These are phyloP conservation scores for Branchinecta lindahli DNA, from an alignment of 1,140 invertebrate species.

Conservation along the genomic window DNA sequence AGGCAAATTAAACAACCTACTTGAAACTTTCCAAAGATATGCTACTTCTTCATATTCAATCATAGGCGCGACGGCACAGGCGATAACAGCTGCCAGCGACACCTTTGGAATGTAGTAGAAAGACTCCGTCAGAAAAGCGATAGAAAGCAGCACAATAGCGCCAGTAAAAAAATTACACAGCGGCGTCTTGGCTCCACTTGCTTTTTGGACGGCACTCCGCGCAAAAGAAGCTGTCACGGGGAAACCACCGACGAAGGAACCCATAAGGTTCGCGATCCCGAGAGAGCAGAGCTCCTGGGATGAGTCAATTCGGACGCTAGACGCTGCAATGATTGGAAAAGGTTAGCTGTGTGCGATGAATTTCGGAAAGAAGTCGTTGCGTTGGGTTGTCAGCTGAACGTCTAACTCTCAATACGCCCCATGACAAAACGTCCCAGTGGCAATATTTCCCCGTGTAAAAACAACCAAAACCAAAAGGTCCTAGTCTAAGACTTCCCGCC, in stretches of 20 bases:
- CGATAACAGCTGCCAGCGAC: conserved; percentile 34
- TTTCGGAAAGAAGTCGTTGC: background rate
- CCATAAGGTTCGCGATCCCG: conserved; percentile 52
- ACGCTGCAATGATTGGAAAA: conserved; percentile 28
- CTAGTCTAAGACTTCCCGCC: too few species aligned
- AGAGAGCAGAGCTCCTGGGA: conserved; percentile 56
- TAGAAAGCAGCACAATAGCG: conserved; percentile 30
- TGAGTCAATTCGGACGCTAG: conserved; percentile 43
- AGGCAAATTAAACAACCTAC: conserved; percentile 16
- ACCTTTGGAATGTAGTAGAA: conserved; percentile 34
- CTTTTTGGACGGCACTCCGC: conserved; percentile 55
- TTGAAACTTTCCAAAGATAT: conserved; percentile 19
- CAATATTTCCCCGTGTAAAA: too few species aligned
- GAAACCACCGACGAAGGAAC: conserved; percentile 55
- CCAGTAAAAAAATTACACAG: conserved; percentile 52
- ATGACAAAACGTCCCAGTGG: too few species aligned
- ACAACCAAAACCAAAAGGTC: too few species aligned
- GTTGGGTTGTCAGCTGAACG: too few species aligned
- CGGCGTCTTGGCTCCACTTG: conserved; percentile 55
- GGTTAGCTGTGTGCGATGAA: background rate
- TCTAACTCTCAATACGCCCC: too few species aligned
- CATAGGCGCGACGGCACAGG: conserved; percentile 33
- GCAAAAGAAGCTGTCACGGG: conserved; percentile 63
- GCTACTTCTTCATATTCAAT: conserved; percentile 25
- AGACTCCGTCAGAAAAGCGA: conserved; percentile 30